Base-by-base conservation (phyloP, 2,797 vertebrate genomes). In the Tokudaia tokunoshimensis region DNA sequence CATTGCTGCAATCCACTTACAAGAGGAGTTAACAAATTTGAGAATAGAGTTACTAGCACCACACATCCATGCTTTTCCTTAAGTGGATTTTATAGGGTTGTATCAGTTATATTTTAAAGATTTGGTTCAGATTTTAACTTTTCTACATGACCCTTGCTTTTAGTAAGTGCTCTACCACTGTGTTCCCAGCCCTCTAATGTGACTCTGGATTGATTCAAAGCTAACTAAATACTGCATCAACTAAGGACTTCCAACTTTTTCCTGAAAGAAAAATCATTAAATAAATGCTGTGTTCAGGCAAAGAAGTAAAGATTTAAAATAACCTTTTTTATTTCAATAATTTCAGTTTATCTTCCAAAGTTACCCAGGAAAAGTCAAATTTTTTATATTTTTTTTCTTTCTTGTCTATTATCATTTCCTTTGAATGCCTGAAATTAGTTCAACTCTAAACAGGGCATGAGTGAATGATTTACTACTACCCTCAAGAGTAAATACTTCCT, bases 301-400 rank as follows among this genome's bases (percentile, higher is more conserved):
- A 81, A 89, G 8, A 84, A 6, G 29, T 50, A 93, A 94, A 47
- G 92, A 78, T 65, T 80, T 22, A 41, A 4, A 50, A 96, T 85
- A 22, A 92, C 4, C 55, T 81, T 91, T 41, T 65, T 87, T 14
- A 50, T 72, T 22, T 72, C 34, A 76, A 10, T 82, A 72, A 96
- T 47, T 95, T 88, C 41, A 86, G 4, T 76, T 50, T 80, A 50
- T 93, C 61, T 89, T 91, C 59, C 44, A 87, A 86, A 97, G 83
- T 89, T 7, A 6, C 37, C 17, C 52, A 85, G 22, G 99, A 97
- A 99, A 99, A 98, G 99, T 99, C 63, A 79, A 97, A 20, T 72
- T 99, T 78, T 99, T 90, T 99, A 99, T 98, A 47, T 82, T 6
- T 65, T 74, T 74, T 95, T 79, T 31, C 52, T 83, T 97, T 50